phyloP scores from a whole-genome alignment of 1,140 invertebrate genomes.

The Cotesia vestalis region DNA sequence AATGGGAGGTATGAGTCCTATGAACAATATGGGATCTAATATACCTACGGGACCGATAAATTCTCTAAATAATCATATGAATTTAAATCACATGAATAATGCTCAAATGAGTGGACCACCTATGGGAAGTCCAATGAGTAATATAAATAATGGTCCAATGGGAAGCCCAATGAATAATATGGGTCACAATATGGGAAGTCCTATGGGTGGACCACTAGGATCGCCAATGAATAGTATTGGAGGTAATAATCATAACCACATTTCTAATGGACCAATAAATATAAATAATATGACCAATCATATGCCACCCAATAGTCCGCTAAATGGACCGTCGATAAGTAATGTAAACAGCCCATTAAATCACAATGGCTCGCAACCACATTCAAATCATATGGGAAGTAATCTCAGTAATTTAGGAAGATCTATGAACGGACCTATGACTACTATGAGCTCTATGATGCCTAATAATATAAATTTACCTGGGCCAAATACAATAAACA shows the following conservation, averaged over 20 bases:
- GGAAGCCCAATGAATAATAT: slow-evolving; percentile 68
- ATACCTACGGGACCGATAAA: slow-evolving; percentile 67
- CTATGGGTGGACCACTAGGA: slow-evolving; percentile 62
- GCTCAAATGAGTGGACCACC: slow-evolving; percentile 75
- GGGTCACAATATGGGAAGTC: slow-evolving; percentile 63
- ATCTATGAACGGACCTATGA: slow-evolving; percentile 70
- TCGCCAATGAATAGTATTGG: slow-evolving; percentile 63
- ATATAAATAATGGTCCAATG: slow-evolving; percentile 74
- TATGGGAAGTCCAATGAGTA: slow-evolving; percentile 77
- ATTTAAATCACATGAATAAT: slow-evolving; percentile 75
- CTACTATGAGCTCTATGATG: slow-evolving; percentile 71
- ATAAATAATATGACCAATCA: slow-evolving; percentile 66
- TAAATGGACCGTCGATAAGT: slow-evolving; percentile 62
- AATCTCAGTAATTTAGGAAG: slow-evolving; percentile 65
- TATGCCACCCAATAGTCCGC: slow-evolving; percentile 61
- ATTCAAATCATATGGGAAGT: slow-evolving; percentile 70
- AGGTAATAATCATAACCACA: slow-evolving; percentile 57
- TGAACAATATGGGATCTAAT: slow-evolving; percentile 75
- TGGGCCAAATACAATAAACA: slow-evolving; percentile 61
- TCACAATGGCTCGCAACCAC: slow-evolving; percentile 65
- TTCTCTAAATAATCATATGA: slow-evolving; percentile 72
- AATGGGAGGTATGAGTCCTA: slow-evolving; percentile 73
- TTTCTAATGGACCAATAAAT: slow-evolving; percentile 61
- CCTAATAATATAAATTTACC: slow-evolving; percentile 62
- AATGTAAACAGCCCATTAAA: slow-evolving; percentile 63